Percentiles rank a stretch among this genome's conserved stretches.
Evolutionary conservation across 2,113 vertebrate species (phyloP).

Genomic region (Atherinomorus stipes): DNA sequence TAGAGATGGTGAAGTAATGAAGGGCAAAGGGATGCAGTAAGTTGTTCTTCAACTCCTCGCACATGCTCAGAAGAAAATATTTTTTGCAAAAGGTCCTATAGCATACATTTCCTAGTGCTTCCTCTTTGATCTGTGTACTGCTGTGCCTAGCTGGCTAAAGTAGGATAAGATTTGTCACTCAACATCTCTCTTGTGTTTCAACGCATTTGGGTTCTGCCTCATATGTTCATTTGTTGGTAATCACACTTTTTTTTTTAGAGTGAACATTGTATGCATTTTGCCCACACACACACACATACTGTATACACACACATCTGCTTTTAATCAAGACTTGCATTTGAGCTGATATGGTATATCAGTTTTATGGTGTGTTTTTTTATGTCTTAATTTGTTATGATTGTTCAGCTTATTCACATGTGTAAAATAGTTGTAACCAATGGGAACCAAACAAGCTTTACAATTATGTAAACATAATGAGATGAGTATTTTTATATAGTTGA

Average conservation of each 20-base stretch:
- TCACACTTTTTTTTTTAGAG: not conserved
- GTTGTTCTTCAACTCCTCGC: constrained; percentile 34
- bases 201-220: constrained; percentile 21
- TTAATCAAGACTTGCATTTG: constrained; percentile 30
- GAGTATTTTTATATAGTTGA: constrained; percentile 86
- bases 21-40: constrained; percentile 38
- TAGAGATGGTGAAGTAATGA: constrained; percentile 29
- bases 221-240: constrained; percentile 23
- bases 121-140: constrained; percentile 62
- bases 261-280: constrained; percentile 22
- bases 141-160: constrained; percentile 34
- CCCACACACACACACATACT: not conserved
- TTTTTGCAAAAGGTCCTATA: constrained; percentile 43
- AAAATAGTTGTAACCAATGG: constrained; percentile 70
- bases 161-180: constrained; percentile 23
- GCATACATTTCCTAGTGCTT: constrained; percentile 61
- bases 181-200: constrained; percentile 5
- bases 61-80: constrained; percentile 42
- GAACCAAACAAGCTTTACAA: constrained; percentile 81
- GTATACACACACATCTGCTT: constrained; percentile 27
- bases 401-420: constrained; percentile 69
- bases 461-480: constrained; percentile 78
- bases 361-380: constrained; percentile 44
- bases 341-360: constrained; percentile 37
- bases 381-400: constrained; percentile 63